phyloP scores from a whole-genome alignment of 1,140 invertebrate species.

The Harpegnathos saltator region DNA sequence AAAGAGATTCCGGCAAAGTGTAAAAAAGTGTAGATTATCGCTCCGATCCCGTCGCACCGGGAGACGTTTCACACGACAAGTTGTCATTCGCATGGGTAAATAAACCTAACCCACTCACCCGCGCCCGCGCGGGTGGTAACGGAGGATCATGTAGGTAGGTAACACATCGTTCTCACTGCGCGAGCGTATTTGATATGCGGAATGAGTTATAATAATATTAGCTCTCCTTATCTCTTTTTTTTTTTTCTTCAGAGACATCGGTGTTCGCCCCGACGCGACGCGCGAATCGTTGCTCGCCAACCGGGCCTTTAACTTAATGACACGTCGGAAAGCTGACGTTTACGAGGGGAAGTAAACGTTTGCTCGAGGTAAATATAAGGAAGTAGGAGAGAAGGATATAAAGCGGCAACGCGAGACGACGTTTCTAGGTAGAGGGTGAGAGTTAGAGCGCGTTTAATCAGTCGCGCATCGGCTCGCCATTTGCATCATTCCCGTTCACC shows the following conservation, averaged over 20 bases:
- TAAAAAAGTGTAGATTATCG: no score
- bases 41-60: no score
- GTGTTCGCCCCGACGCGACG: background rate
- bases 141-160: no score
- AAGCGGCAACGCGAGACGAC: background rate
- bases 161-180: no score
- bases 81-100: no score
- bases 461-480: background rate
- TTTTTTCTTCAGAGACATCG: background rate
- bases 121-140: no score
- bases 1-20: no score
- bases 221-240: background rate
- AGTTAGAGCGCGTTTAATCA: background rate
- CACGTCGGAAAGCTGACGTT: conserved; percentile 28
- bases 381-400: conserved; percentile 5
- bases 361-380: conserved; percentile 40
- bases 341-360: conserved; percentile 36
- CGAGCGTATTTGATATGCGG: no score
- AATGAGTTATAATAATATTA: background rate
- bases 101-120: no score
- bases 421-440: background rate
- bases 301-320: conserved; percentile 53
- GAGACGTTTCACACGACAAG: no score
- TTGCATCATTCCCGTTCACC: background rate
- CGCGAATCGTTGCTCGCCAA: conserved; percentile 30